Base-by-base conservation (phyloP, 2,888 invertebrate genomes). In the Drosophila atroscutellata region DNA sequence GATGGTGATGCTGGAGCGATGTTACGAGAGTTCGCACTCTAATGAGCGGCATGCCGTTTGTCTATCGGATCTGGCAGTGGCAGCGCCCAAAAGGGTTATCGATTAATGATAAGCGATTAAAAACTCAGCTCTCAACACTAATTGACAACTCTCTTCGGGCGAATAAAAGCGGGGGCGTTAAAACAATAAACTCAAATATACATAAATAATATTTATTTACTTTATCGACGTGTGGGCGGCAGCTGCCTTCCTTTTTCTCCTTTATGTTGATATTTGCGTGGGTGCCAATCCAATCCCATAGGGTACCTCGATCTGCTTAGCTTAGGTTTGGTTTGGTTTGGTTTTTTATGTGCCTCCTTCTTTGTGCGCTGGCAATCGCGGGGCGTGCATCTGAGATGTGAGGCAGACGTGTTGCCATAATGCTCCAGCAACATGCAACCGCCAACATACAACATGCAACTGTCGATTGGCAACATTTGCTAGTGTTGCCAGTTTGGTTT, bases 381-480 rank as follows among this genome's bases (percentile, higher is more conserved):
- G 69, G 65, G 75, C 90, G 86, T 86, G 86, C 89, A 86, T 86
- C 86, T 83, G 69, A 65, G 81, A 65, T 81, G 47, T 45, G 52
- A 56, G 61, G 58, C 62, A 63, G 78, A 78, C 74, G 81, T 78
- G 81, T 78, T 81, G 70, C 89, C 87, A 72, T 83, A 83, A 90
- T 83, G 72, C 67, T 64, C 52, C 64, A 59, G 68, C 73, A 47
- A 72, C 77, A 77, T 75, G 75, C 75, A 75, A 75, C 70, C 64
- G 65, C 60, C 78, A 68, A 57, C 60, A 62, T 68, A 49, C 55
- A 68, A 75, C 59, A 72, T 72, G 58, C 62, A 63, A 59, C 28
- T n/a, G 57, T 54, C 77, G 77, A 66, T 73, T 73, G 65, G 81
- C 69, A 68, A 72, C 65, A 81, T 63, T 70, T 54, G 63, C 26